Percentiles rank a stretch among this genome's conserved stretches.
phyloP scores from a whole-genome alignment of 2,797 vertebrate genomes.

The Eleutherodactylus coqui region DNA sequence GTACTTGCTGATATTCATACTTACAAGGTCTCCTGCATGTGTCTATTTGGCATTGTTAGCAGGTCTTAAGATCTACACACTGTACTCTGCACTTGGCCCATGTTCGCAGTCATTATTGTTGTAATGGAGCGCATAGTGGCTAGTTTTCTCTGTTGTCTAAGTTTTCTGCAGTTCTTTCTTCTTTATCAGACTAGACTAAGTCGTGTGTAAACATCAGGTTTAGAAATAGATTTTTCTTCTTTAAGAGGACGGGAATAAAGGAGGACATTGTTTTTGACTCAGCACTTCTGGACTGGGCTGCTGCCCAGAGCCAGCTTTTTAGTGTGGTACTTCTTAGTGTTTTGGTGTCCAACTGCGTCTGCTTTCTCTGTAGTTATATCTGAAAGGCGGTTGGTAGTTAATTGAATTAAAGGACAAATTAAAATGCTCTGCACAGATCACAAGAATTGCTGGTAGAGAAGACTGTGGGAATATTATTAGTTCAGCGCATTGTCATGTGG shows the following conservation, averaged over 20 bases:
- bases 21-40: not conserved
- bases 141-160: not conserved
- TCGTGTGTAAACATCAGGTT: constrained; percentile 13
- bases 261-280: constrained; percentile 22
- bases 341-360: constrained; percentile 29
- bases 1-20: not conserved
- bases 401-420: constrained; percentile 51
- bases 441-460: not conserved
- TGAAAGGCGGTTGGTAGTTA: not conserved
- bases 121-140: not conserved
- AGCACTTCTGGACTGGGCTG: not conserved
- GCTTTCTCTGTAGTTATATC: constrained; percentile 17
- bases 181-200: constrained; percentile 5
- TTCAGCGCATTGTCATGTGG: not conserved
- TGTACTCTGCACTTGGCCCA: not conserved
- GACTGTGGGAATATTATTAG: not conserved
- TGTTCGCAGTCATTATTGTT: not conserved
- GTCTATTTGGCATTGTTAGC: not conserved
- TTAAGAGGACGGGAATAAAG: constrained; percentile 3
- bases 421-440: constrained; percentile 45
- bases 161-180: not conserved
- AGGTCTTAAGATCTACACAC: not conserved
- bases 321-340: constrained; percentile 8
- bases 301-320: constrained; percentile 33
- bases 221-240: constrained; percentile 1